A percentile compares a stretch with the other conserved stretches of the same genome.
Evolutionary conservation across 2,797 vertebrate species (phyloP).

Genomic region (Anabacerthia variegaticeps): DNA sequence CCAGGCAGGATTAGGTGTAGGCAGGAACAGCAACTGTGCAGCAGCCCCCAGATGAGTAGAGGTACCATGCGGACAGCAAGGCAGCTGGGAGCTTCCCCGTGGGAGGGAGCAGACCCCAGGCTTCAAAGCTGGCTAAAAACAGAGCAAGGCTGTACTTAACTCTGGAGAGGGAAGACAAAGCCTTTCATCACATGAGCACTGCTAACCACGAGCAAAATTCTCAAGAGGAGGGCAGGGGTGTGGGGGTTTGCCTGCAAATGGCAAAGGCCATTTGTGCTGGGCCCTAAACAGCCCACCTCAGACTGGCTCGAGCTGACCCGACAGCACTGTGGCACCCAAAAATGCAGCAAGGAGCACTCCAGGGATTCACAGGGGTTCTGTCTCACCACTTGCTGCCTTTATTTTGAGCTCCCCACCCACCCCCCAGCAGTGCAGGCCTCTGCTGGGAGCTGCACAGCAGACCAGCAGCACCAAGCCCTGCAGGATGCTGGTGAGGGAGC

Average conservation of each 20-base stretch:
- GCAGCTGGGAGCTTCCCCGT: neutral
- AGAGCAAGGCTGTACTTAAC: neutral
- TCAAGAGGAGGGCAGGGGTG: neutral
- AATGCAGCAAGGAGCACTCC: neutral
- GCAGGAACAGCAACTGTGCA: neutral
- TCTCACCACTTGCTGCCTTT: neutral
- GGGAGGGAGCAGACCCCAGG: slow-evolving; percentile 1
- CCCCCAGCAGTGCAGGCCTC: no score
- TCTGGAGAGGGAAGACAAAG: neutral
- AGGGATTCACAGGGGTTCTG: neutral
- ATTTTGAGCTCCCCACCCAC: neutral
- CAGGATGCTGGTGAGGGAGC: neutral
- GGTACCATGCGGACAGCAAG: neutral
- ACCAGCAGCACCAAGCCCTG: neutral
- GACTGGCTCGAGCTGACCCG: neutral
- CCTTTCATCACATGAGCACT: neutral
- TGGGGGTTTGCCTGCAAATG: neutral
- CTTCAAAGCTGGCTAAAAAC: slow-evolving; percentile 32
- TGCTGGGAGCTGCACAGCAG: neutral
- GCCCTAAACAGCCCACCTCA: neutral
- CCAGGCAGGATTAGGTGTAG: neutral
- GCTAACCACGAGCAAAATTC: neutral
- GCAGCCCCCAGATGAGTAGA: neutral
- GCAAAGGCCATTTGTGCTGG: neutral
- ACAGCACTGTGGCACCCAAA: accelerated